phyloP scores from a whole-genome alignment of 2,888 invertebrate genomes.

The Eupelmus urozonus region DNA sequence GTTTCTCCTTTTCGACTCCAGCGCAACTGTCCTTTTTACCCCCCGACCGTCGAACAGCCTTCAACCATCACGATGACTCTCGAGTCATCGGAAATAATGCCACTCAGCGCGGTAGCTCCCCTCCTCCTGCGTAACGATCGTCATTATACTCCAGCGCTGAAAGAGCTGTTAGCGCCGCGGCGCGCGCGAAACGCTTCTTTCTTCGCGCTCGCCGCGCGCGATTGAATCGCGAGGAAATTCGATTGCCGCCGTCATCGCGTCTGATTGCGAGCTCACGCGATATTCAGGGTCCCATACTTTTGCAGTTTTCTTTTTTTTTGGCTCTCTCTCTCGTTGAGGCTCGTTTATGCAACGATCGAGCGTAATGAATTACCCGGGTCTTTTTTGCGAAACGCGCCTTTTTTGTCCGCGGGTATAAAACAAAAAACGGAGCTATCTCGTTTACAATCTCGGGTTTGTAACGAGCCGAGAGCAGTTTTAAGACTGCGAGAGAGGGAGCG shows the following conservation, averaged over 20 bases:
- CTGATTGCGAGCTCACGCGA: slow-evolving; percentile 3
- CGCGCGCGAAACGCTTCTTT: background rate
- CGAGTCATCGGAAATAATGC: slow-evolving; percentile 53
- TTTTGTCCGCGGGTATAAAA: no score
- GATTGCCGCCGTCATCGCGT: background rate
- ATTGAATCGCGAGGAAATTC: background rate
- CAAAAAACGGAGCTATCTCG: slow-evolving; percentile 10
- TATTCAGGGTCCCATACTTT: background rate
- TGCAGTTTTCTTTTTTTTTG: background rate
- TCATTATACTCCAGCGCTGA: background rate
- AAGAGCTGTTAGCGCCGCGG: no score
- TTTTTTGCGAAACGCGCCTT: background rate
- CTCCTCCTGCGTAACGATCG: background rate
- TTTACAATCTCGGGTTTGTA: slow-evolving; percentile 10
- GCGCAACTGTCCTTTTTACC: background rate
- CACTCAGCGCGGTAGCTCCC: slow-evolving; percentile 2
- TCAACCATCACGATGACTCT: background rate
- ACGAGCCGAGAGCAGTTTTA: slow-evolving; percentile 1
- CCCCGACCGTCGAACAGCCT: background rate
- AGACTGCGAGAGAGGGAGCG: no score
- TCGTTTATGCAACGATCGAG: no score
- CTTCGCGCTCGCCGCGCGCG: background rate
- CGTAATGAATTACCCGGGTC: no score
- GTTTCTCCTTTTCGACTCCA: background rate
- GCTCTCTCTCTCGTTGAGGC: no score